phyloP scores from a whole-genome alignment of 2,113 vertebrate species.

The Butorides virescens region DNA sequence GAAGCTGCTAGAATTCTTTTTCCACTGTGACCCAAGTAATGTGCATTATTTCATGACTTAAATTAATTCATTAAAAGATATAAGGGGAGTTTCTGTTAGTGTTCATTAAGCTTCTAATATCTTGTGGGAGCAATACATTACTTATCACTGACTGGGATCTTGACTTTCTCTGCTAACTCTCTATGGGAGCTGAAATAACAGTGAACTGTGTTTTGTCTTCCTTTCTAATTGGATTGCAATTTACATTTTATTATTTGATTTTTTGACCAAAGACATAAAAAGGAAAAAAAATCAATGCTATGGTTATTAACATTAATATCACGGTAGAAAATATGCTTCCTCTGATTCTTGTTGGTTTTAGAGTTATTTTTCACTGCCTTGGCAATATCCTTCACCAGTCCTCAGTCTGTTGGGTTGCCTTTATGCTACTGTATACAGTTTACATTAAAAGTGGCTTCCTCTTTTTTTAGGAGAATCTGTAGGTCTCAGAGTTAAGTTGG shows the following conservation, averaged over 20 bases:
- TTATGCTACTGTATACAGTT: background rate
- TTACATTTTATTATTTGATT: background rate
- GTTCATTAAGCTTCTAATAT: background rate
- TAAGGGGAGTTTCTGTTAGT: background rate
- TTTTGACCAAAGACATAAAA: background rate
- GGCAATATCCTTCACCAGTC: background rate
- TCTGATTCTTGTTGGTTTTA: background rate
- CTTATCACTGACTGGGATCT: background rate
- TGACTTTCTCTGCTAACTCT: background rate
- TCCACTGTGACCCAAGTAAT: background rate
- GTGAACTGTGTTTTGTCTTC: background rate
- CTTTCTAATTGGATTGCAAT: background rate
- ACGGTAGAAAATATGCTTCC: background rate
- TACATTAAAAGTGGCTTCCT: background rate
- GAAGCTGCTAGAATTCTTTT: background rate
- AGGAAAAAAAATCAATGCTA: background rate
- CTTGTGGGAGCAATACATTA: background rate
- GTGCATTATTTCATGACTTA: background rate
- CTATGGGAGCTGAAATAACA: background rate
- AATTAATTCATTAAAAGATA: background rate
- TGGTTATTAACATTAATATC: background rate
- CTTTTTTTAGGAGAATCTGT: background rate
- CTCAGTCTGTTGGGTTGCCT: background rate
- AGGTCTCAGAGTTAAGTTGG: background rate
- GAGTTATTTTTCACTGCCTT: background rate